Evolutionary conservation across 2,888 invertebrate genomes (phyloP).

Genomic region (Oxyteleia sp.): DNA sequence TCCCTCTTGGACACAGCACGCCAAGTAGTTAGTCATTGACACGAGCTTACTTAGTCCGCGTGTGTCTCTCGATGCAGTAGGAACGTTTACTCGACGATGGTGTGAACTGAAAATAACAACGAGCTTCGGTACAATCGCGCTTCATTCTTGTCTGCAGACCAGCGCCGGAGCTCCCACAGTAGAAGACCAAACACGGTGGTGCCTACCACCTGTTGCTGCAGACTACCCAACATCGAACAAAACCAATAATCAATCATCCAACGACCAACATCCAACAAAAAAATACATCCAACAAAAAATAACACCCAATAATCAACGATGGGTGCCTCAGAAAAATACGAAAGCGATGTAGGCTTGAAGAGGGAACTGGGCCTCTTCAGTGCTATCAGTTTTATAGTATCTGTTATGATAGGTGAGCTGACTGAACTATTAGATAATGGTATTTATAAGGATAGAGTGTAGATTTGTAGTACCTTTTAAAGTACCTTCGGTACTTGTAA

Average conservation of each 20-base stretch:
- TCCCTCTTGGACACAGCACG: not conserved
- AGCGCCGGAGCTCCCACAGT: too few species aligned
- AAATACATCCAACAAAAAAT: too few species aligned
- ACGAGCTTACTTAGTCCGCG: constrained; percentile 29
- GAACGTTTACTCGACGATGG: constrained; percentile 12
- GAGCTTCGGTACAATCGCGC: not conserved
- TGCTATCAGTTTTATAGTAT: constrained; percentile 94
- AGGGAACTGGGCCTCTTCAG: constrained; percentile 93
- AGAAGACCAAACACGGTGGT: too few species aligned
- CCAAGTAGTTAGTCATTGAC: not conserved
- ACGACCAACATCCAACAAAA: too few species aligned
- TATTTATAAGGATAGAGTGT: too few species aligned
- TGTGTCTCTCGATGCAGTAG: constrained; percentile 22
- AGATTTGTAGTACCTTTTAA: too few species aligned
- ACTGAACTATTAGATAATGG: too few species aligned
- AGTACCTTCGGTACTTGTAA: too few species aligned
- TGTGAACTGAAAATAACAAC: constrained; percentile 13
- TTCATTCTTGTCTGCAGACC: not conserved
- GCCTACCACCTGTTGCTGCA: too few species aligned
- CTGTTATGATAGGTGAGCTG: constrained; percentile 95
- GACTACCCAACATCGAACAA: too few species aligned
- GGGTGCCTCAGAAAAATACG: constrained; percentile 31
- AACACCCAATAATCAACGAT: too few species aligned
- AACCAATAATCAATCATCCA: too few species aligned
- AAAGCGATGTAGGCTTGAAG: constrained; percentile 89